Percentiles rank a stretch among this genome's conserved stretches.
These are phyloP conservation scores for Lochmaea crataegi DNA, from an alignment of 2,888 invertebrate genomes.

Conservation along the genomic window DNA sequence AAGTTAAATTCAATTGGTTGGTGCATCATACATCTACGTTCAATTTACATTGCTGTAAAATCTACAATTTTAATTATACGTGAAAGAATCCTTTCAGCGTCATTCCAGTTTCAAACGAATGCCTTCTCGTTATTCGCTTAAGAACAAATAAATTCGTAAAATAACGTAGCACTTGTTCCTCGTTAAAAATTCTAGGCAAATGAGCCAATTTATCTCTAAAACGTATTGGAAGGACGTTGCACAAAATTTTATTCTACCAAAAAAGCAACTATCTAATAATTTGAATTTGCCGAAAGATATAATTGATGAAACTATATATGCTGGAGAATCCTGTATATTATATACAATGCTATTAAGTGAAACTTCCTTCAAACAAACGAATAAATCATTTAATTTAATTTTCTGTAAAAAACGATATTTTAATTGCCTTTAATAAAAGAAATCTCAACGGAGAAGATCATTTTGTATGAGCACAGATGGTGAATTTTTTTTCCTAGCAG, in stretches of 20 bases:
- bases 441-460: slow-evolving; percentile 34
- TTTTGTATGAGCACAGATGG: slow-evolving; percentile 36
- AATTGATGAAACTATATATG: too few species aligned
- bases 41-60: not conserved
- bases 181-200: not conserved
- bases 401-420: slow-evolving; percentile 35
- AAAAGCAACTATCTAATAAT: too few species aligned
- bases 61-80: not conserved
- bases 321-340: not conserved
- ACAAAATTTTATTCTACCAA: too few species aligned
- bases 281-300: too few species aligned
- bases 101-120: not conserved
- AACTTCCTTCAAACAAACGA: not conserved
- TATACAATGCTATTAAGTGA: too few species aligned
- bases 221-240: too few species aligned
- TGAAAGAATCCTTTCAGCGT: not conserved
- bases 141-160: not conserved
- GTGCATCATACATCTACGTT: not conserved
- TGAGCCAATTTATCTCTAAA: not conserved
- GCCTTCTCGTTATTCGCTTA: not conserved
- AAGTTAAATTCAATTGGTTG: not conserved
- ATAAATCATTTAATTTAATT: slow-evolving; percentile 36
- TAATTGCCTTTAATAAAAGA: slow-evolving; percentile 36
- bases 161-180: not conserved
- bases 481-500: slow-evolving; percentile 2